Evolutionary conservation across 2,113 vertebrate genomes (phyloP).

Genomic region (Leptobrachium ailaonicum): DNA sequence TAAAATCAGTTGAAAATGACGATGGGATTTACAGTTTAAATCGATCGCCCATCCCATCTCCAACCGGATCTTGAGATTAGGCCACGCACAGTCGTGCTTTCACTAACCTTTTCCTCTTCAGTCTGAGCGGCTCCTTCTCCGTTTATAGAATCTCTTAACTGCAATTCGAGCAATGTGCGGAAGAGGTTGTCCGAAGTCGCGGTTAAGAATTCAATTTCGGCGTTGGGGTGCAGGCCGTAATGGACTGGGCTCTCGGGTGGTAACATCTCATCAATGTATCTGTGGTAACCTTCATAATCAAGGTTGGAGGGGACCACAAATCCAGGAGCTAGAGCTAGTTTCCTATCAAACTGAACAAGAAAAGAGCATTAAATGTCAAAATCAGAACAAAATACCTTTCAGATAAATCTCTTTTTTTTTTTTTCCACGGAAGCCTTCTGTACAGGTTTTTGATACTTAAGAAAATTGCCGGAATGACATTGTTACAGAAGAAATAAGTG

Average conservation of each 20-base stretch:
- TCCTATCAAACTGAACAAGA: conserved; percentile 71
- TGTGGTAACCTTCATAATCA: conserved; percentile 68
- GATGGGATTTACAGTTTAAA: background rate
- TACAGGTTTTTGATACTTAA: conserved; percentile 15
- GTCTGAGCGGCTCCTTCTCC: conserved; percentile 69
- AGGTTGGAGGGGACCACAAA: conserved; percentile 63
- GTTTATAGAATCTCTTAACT: conserved; percentile 70
- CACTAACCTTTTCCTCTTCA: conserved; percentile 76
- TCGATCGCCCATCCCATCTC: background rate
- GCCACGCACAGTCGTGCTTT: background rate
- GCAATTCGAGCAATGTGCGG: conserved; percentile 77
- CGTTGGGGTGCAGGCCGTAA: conserved; percentile 70
- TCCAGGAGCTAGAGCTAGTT: conserved; percentile 64
- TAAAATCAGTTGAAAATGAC: background rate
- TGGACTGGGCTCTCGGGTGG: conserved; percentile 68
- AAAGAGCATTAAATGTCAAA: conserved; percentile 49
- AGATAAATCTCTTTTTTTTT: background rate
- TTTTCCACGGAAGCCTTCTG: background rate
- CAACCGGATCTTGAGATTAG: background rate
- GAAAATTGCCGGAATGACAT: conserved; percentile 30
- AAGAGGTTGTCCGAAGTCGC: conserved; percentile 73
- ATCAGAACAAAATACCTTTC: conserved; percentile 6
- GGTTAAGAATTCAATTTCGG: conserved; percentile 74
- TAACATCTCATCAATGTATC: conserved; percentile 71
- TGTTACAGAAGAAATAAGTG: background rate